Evolutionary conservation across 2,888 invertebrate genomes (phyloP), one percentile per base, ranked within the genome.

Genomic region (Pterostichus niger): DNA sequence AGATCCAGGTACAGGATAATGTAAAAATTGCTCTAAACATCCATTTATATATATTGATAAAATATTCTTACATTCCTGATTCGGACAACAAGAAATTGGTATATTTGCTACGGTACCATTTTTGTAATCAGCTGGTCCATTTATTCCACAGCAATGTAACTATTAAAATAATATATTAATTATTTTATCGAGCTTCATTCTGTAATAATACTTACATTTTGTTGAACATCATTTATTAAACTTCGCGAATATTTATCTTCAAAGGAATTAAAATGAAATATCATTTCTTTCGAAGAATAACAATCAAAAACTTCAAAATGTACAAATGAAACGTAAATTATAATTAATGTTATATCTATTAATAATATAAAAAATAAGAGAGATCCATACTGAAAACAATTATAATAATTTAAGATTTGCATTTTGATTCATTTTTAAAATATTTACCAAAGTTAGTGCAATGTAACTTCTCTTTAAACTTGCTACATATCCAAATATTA

Each of bases 321-420:
- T 5, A 13, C 40, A 56, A 35, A 82, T 24, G 44, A 44, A 24
- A 73, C n/a, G 17, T 82, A 73, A 59, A 73, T 82, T 59, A 73
- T 56, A 54, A 52, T 73, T 44, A 82, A 15, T 31, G 31, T 15
- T n/a, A 82, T 46, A 44, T 82, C 81, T 56, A 73, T 31, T 73
- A 82, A 31, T 56, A 82, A 40, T 82, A 82, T 44, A 11, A 56
- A 73, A 73, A 56, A 82, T 7, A 59, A 31, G 13, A 56, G 6
- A 44, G 59, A 44, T 35, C 81, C 81, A 59, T 73, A 82, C 81
- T 82, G 31, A 73, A 80, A 82, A 82, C 6, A 73, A 73, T 46
- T 46, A 5, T 24, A 46, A 46, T 73, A 24, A 46, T 24, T 46
- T 46, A 11, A 17, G 7, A 11, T 73, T 49, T 40, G 33, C n/a